Evolutionary conservation across 2,888 invertebrate genomes (phyloP).

Genomic region (Spodoptera picta): DNA sequence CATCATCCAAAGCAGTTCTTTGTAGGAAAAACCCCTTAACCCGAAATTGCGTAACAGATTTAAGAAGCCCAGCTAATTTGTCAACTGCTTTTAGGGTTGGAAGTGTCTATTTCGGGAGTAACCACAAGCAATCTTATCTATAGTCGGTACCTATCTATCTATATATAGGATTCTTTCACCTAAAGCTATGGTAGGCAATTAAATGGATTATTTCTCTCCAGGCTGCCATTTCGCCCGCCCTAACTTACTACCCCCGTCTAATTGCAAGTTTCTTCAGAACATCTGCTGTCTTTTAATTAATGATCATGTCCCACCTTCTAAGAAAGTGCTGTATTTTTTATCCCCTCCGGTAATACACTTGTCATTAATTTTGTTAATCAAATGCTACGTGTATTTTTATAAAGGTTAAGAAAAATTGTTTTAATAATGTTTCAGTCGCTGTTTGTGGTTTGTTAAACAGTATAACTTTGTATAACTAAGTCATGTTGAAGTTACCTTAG

Average conservation of each 20-base stretch:
- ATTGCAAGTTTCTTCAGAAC: constrained; percentile 78
- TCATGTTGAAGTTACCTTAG: too few relatives aligned
- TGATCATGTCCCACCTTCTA: constrained; percentile 67
- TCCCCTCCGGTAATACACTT: constrained; percentile 43
- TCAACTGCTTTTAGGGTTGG: too few relatives aligned
- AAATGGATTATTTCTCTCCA: constrained; percentile 64
- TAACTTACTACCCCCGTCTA: constrained; percentile 65
- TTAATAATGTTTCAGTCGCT: too few relatives aligned
- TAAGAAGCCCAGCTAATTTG: too few relatives aligned
- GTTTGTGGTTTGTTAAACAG: too few relatives aligned
- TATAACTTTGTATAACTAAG: too few relatives aligned
- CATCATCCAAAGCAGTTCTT: too few relatives aligned
- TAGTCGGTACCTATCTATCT: constrained; percentile 5
- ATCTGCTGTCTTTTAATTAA: constrained; percentile 84
- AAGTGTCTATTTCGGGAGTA: constrained; percentile 1
- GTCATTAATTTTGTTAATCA: constrained; percentile 53
- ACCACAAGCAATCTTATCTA: constrained; percentile 20
- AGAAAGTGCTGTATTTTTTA: constrained; percentile 53
- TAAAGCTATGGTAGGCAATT: constrained; percentile 63
- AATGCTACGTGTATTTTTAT: too few relatives aligned
- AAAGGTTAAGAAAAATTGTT: too few relatives aligned
- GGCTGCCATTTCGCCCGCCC: constrained; percentile 60
- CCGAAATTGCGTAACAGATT: too few relatives aligned
- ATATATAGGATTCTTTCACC: constrained; percentile 30
- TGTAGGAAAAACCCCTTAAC: too few relatives aligned